Base-by-base conservation (phyloP, 53 echinoderm and acorn worm species). In the Paelopatides confundens region DNA sequence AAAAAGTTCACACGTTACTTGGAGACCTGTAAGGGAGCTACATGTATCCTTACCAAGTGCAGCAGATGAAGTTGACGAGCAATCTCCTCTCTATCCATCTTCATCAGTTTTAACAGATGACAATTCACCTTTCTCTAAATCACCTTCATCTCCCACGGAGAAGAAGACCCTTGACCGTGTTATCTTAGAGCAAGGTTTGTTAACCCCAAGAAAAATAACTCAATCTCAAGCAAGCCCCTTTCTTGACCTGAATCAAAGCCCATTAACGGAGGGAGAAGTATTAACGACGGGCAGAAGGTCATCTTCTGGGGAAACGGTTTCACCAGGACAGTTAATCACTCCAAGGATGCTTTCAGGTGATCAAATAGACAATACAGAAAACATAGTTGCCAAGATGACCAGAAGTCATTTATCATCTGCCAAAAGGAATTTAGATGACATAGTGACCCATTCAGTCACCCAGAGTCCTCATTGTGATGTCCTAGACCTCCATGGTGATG, bases 191-290 rank as follows among this genome's bases (percentile, higher is more conserved):
- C 52, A 33, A 31, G 79, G 49, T 53, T 53, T 79, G 52, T 33
- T 79, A 48, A 79, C 79, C 52, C 79, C 79, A 31, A 79, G 79
- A 51, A 79, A 79, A 18, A 2, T 79, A n/a, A 48, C 79, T 14
- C 74, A 74, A 46, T 24, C 35, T 12, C 40, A 74, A 27, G 3
- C 2, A 38, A 36, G n/a, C 10, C 28, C 39, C 28, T n/a, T 46
- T 40, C 14, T 40, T 23, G 21, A 6, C 24, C 2, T 18, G 26
- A 10, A 14, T 74, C 27, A 40, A 15, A 14, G 39, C 40, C 4
- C 18, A 17, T 43, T 28, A 2, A 17, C 9, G 26, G 12, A 74
- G 34, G 18, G 36, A 2, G 35, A 5, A 18, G 68, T 35, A 3
- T 18, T n/a, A 35, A 68, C 39, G 24, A 46, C 46, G 11, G 24